Evolutionary conservation across 2,113 vertebrate genomes (phyloP).

Genomic region (Phylloscopus trochilus): DNA sequence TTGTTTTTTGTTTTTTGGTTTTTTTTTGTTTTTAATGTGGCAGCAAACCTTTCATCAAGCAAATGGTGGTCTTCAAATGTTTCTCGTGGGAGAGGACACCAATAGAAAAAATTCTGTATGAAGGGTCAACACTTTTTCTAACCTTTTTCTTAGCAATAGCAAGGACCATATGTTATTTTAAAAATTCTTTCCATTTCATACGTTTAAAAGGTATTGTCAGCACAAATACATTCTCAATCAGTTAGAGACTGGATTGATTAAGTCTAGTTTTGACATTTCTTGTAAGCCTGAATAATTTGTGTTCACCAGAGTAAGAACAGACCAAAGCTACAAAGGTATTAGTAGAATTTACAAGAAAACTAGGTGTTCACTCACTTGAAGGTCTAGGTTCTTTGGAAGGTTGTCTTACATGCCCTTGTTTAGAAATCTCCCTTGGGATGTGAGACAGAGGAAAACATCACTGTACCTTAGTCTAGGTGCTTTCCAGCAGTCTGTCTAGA

Average conservation of each 20-base stretch:
- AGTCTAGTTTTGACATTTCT: not conserved
- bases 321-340: not conserved
- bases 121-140: not conserved
- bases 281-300: not conserved
- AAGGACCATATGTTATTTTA: not conserved
- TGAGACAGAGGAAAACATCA: not conserved
- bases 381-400: not conserved
- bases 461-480: not conserved
- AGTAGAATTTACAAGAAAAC: not conserved
- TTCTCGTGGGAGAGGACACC: not conserved
- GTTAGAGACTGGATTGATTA: not conserved
- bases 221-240: not conserved
- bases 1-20: too few relatives aligned
- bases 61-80: not conserved
- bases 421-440: not conserved
- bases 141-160: not conserved
- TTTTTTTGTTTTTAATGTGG: too few relatives aligned
- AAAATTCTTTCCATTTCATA: not conserved
- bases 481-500: not conserved
- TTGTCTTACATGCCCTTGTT: not conserved
- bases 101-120: not conserved
- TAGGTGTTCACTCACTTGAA: not conserved
- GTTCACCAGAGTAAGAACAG: not conserved
- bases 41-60: not conserved
- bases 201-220: not conserved